phyloP scores from a whole-genome alignment of 2,888 invertebrate species.

The Anaspis maculata region DNA sequence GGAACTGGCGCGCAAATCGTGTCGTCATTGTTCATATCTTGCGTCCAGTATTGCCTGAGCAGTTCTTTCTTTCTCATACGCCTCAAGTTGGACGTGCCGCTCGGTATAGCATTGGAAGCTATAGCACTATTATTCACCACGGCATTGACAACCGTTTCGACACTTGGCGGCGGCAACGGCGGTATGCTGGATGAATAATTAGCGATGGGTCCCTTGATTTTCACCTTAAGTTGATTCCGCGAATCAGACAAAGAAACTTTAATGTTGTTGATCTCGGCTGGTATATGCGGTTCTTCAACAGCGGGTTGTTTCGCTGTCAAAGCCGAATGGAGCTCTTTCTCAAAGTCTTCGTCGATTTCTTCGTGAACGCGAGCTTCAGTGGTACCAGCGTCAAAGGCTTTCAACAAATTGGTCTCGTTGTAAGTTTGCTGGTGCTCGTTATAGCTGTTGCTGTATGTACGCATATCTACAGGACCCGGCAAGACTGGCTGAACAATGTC shows the following conservation, averaged over 20 bases:
- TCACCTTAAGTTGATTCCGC: constrained; percentile 79
- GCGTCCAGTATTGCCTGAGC: constrained; percentile 75
- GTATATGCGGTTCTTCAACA: constrained; percentile 42
- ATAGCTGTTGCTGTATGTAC: constrained; percentile 64
- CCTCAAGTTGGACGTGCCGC: constrained; percentile 67
- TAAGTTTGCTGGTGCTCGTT: constrained; percentile 52
- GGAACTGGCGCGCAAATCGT: constrained; percentile 46
- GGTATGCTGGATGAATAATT: constrained; percentile 58
- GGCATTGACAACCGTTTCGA: constrained; percentile 42
- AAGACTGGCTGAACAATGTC: constrained; percentile 63
- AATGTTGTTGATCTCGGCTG: constrained; percentile 46
- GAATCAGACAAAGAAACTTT: constrained; percentile 74
- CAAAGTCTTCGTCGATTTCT: constrained; percentile 72
- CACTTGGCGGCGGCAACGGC: constrained; percentile 51
- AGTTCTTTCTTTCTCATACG: constrained; percentile 87
- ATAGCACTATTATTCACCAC: constrained; percentile 37
- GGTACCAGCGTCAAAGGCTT: constrained; percentile 58
- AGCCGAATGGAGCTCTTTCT: constrained; percentile 65
- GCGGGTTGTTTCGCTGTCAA: constrained; percentile 48
- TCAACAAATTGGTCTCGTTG: constrained; percentile 56
- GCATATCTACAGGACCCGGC: constrained; percentile 85
- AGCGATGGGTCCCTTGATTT: constrained; percentile 83
- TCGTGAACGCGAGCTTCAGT: constrained; percentile 59
- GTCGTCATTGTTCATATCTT: constrained; percentile 80
- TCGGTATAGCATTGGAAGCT: constrained; percentile 30